Base-by-base conservation (phyloP, 2,888 invertebrate genomes). In the Cantharis rustica region DNA sequence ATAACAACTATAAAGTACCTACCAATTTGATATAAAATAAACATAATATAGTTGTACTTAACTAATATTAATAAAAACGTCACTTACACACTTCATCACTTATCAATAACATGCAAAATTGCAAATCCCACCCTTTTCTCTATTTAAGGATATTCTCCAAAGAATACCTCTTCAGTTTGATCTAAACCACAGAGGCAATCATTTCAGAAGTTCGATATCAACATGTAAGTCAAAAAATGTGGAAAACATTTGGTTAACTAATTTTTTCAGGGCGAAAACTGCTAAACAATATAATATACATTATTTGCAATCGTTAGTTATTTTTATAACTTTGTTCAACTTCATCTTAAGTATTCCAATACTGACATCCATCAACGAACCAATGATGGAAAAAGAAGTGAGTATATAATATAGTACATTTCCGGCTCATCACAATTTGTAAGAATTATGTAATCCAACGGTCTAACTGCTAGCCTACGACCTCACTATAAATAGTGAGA, bases 141-240 rank as follows among this genome's bases (percentile, higher is more conserved):
- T 77, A 77, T 77, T 77, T 77, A 77, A 77, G 66, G 74, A 71
- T 71, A 17, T 63, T 20, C n/a, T n/a, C n/a, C n/a, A 47, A 31
- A 9, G 47, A 7, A 47, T 47, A 9, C n/a, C n/a, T n/a, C 47
- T 47, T 7, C 47, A 47, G 47, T 47, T 47, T 47, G 7, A 47
- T 47, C n/a, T 7, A 7, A 47, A 47, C 47, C 7, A 47, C n/a
- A 7, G n/a, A 47, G n/a, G 9, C n/a, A 9, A n/a, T 47, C n/a
- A n/a, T 47, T 47, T 47, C n/a, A 20, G 13, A 17, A 64, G 13
- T 13, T 17, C 10, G 17, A 64, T 20, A 17, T 20, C 1, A 66
- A 66, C 13, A 66, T 66, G 64, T 66, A 66, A 66, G 64, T 66
- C 3, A 66, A 16, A 47, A n/a, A 0, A n/a, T 47, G n/a, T 47